Base-by-base conservation (phyloP, 2,113 vertebrate genomes). In the Tragelaphus buxtoni region DNA sequence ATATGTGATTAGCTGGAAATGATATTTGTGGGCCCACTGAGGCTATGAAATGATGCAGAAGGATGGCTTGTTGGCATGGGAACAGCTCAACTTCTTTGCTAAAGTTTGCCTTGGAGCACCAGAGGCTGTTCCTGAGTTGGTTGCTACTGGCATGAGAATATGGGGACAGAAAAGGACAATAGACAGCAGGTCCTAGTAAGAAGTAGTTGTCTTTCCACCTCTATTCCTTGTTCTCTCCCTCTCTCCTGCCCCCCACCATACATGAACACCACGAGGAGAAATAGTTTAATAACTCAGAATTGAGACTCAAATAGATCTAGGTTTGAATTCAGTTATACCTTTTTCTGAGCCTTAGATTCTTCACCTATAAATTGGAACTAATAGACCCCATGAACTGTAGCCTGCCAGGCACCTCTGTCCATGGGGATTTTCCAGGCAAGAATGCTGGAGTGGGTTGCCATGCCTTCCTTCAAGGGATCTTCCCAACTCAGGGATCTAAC, bases 21-120 rank as follows among this genome's bases (percentile, higher is more conserved):
- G 51, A 5, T 95, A 98, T 96, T 97, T 97, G 86, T 97, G 88
- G 65, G 85, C 56, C 58, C 90, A 83, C 49, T 42, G 95, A 85
- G 95, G 72, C 81, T 90, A 13, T 81, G 65, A 93, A 96, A 95
- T 86, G 79, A 86, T 45, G 65, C 91, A 94, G 53, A 79, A 72
- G 90, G 94, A 32, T 88, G 88, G 93, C 87, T 84, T 65, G 45
- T 65, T 97, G 95, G 58, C 95, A 74, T 32, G 96, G 49, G 77
- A 94, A 53, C 30, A 94, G 55, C 61, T 97, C 94, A 95, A 72
- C 60, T 95, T 92, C 30, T 92, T 88, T 80, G 81, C 76, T 92
- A 8, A 94, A 89, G 24, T 88, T 81, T 95, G 45, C 55, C 81
- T 85, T 10, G 24, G 74, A 96, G 58, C 35, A 39, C 42, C 42